Base-by-base conservation (phyloP, 2,888 invertebrate genomes). In the Drosophila gaucha region DNA sequence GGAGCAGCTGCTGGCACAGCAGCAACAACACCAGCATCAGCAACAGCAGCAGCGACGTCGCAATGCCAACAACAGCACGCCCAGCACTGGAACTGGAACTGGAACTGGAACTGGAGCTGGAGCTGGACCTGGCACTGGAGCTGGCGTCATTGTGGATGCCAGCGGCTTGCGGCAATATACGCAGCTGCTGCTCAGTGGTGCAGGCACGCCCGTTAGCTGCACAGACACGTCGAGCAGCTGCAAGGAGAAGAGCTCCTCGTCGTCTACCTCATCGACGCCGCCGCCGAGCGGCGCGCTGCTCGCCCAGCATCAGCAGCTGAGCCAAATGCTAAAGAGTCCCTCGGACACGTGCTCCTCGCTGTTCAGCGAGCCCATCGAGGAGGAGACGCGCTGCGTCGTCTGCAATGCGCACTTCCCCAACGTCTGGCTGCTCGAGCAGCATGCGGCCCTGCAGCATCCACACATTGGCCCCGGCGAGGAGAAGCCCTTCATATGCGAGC, bases 401-500 rank as follows among this genome's bases (percentile, higher is more conserved):
- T 97, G 97, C 90, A 94, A 96, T 86, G 97, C 97, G 28, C 95
- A 95, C 24, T 97, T 97, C 90, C 97, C 97, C 20, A 96, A 96
- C 39, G 94, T 96, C n/a, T 96, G 96, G 96, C 93, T 97, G 31
- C 92, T 97, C 51, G 97, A 97, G 90, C 96, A 96, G 77, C 97
- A 97, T 91, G 96, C 96, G 0, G 95, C 96, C 0, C 92, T 97
- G 18, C 97, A 97, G 89, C 97, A 97, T 91, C 95, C 96, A 60
- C 80, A 94, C 89, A 88, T 90, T 91, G 92, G 94, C 87, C 92
- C 93, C 26, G 93, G 93, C 89, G 95, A 96, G 89, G 97, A 97
- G 91, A 97, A 97, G 89, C 97, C 97, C 12, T 97, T 97, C 92
- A 96, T 97, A 38, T 97, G 97, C 92, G 97, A 97, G 88, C 97